A percentile compares a stretch with the other conserved stretches of the same genome.
phyloP scores from a whole-genome alignment of 2,113 vertebrate species.

The Paradisaea rubra region DNA sequence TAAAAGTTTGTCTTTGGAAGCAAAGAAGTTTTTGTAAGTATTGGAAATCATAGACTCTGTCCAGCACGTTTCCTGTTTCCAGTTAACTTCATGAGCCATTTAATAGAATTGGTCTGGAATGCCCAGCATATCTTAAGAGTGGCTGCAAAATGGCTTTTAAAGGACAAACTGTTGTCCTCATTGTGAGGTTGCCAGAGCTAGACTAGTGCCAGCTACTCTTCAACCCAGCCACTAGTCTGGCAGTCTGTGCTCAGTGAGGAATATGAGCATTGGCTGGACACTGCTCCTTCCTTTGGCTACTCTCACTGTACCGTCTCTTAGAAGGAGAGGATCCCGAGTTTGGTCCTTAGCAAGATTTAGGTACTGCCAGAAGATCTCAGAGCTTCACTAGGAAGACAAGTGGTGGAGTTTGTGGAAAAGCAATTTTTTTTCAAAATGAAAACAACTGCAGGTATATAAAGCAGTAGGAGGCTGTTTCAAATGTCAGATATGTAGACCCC shows the following conservation, averaged over 20 bases:
- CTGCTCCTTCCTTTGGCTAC: background rate
- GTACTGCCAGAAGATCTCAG: background rate
- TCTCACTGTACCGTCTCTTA: fast-evolving
- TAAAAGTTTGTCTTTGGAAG: background rate
- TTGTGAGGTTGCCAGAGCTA: background rate
- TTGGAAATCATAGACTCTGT: background rate
- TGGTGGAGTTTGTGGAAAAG: background rate
- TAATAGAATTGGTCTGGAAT: background rate
- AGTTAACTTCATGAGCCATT: background rate
- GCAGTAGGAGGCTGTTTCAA: background rate
- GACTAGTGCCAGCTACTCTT: background rate
- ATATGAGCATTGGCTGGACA: background rate
- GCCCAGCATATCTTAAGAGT: background rate
- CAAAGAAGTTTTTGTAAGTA: background rate
- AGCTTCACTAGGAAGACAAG: background rate
- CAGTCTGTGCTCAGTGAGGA: background rate
- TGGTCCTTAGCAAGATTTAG: background rate
- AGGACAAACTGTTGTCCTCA: background rate
- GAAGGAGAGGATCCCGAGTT: background rate
- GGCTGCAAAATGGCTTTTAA: background rate
- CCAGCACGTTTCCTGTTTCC: background rate
- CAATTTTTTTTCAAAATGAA: background rate
- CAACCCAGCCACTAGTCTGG: background rate
- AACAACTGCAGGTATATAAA: background rate
- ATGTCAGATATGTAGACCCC: background rate